A percentile compares a stretch with the other conserved stretches of the same genome.
Conservation (phyloP, 2,888 invertebrate species). For the Microchrysa polita region DNA sequence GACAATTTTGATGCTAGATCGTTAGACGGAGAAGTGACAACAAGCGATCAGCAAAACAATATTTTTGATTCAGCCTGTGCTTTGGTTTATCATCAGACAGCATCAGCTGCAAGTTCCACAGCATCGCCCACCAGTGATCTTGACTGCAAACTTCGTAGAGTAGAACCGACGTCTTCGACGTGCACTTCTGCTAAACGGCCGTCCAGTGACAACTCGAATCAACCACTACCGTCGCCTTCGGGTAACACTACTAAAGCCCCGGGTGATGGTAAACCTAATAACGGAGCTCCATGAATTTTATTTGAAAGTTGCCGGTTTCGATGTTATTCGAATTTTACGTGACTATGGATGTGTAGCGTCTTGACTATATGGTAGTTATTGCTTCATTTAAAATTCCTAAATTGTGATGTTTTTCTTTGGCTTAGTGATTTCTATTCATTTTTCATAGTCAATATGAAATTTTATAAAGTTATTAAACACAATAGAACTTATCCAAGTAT, state of each 20-base stretch:
- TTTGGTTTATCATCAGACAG: conserved; percentile 23
- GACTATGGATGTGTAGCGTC: not conserved
- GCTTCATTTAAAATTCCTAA: not conserved
- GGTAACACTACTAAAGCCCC: not conserved
- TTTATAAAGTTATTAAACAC: not conserved
- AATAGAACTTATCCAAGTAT: not conserved
- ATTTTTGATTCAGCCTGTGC: conserved; percentile 45
- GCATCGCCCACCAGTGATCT: not conserved
- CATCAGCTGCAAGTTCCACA: not conserved
- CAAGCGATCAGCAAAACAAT: conserved; percentile 5
- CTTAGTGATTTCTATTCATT: not conserved
- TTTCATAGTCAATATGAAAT: not conserved
- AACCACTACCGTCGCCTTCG: not conserved
- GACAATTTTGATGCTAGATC: not conserved
- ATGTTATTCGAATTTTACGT: conserved; percentile 35
- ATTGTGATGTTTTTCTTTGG: conserved; percentile 4
- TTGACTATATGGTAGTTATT: not conserved
- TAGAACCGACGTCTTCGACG: too few species aligned
- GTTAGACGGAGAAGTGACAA: conserved; percentile 8
- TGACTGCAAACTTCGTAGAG: too few species aligned
- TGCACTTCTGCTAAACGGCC: not conserved
- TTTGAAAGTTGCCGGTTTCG: conserved; percentile 44
- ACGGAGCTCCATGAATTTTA: conserved; percentile 48
- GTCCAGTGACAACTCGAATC: not conserved
- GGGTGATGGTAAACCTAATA: conserved; percentile 31